These are phyloP conservation scores for Dicerorhinus sumatrensis DNA, from an alignment of 2,113 vertebrate genomes.

Conservation along the genomic window DNA sequence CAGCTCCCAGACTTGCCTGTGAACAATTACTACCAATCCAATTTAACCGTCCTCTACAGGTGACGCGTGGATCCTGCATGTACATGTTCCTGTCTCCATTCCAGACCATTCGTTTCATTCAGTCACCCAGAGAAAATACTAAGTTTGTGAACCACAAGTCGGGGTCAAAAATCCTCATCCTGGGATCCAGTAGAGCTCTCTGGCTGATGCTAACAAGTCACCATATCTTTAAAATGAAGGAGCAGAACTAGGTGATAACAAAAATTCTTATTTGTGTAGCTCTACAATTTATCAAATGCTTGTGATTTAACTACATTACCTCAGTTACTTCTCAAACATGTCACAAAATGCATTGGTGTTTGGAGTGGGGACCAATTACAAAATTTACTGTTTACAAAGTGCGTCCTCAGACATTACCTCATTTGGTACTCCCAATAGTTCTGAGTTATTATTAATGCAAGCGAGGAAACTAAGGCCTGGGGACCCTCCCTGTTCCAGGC, in stretches of 20 bases:
- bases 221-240: neutral
- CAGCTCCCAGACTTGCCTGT: neutral
- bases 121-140: neutral
- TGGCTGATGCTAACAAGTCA: neutral
- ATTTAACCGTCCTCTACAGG: neutral
- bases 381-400: constrained; percentile 37
- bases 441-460: neutral
- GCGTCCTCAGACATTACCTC: constrained; percentile 34
- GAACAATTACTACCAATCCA: neutral
- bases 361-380: neutral
- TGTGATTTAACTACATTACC: neutral
- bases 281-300: neutral
- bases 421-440: neutral
- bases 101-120: neutral
- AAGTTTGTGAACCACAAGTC: neutral
- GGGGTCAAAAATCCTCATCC: neutral
- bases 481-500: neutral
- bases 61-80: rapidly evolving
- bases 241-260: neutral
- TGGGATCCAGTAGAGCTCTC: neutral
- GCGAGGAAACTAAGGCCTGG: neutral
- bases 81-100: no score
- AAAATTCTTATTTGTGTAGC: neutral
- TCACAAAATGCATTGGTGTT: neutral
- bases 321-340: constrained; percentile 1